These are phyloP conservation scores for Pituophis catenifer DNA, from an alignment of 2,113 vertebrate genomes.

Conservation along the genomic window DNA sequence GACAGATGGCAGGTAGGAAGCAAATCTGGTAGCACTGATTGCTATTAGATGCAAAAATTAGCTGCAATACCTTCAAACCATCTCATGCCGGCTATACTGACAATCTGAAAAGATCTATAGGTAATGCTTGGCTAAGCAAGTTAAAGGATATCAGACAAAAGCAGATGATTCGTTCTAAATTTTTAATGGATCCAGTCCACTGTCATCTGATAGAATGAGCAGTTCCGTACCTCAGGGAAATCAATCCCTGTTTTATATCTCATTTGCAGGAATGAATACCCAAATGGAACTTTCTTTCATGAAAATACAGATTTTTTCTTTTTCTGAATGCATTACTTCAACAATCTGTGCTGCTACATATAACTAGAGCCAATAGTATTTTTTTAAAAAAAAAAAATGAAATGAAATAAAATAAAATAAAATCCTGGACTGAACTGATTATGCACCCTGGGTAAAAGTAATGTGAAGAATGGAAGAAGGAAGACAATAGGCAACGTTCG, in stretches of 20 bases:
- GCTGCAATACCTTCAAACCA: not conserved
- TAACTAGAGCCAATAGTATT: constrained; percentile 10
- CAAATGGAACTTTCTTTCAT: constrained; percentile 46
- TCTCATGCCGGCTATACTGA: constrained; percentile 3
- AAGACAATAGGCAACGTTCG: constrained; percentile 12
- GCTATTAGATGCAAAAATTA: constrained; percentile 36
- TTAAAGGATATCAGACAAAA: constrained; percentile 27
- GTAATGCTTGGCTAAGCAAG: constrained; percentile 9
- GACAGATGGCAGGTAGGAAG: constrained; percentile 32
- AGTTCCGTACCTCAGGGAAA: constrained; percentile 19
- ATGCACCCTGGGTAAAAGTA: constrained; percentile 6
- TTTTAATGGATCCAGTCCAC: constrained; percentile 45
- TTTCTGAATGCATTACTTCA: constrained; percentile 37
- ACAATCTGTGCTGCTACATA: constrained; percentile 16
- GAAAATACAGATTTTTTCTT: constrained; percentile 36
- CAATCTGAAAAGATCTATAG: constrained; percentile 37
- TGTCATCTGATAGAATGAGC: constrained; percentile 26
- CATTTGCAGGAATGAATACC: constrained; percentile 48
- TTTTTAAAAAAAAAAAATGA: constrained; percentile 11
- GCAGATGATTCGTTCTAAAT: constrained; percentile 43
- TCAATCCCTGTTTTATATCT: constrained; percentile 44
- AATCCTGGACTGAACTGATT: constrained; percentile 44
- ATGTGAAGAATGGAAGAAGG: not conserved
- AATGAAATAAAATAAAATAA: not conserved
- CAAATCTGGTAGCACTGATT: constrained; percentile 10